phyloP scores from a whole-genome alignment of 1,140 invertebrate species.

The Cyphomyrmex costatus region DNA sequence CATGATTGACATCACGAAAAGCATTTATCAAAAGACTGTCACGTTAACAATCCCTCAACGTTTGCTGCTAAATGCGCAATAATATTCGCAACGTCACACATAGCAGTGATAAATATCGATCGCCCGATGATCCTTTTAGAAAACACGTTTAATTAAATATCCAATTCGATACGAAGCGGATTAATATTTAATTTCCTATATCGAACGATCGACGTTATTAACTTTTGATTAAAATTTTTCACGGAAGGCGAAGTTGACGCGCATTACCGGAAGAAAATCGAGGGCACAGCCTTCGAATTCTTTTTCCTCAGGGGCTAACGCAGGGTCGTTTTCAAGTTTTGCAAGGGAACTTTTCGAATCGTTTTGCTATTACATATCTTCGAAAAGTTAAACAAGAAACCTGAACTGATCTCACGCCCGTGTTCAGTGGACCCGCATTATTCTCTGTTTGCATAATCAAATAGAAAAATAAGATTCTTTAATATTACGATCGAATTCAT shows the following conservation, averaged over 20 bases:
- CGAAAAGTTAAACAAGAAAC: conserved; percentile 28
- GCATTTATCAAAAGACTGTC: not conserved
- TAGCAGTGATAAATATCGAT: conserved; percentile 32
- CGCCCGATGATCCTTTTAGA: not conserved
- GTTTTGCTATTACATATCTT: conserved; percentile 37
- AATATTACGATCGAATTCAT: not conserved
- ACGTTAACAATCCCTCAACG: not conserved
- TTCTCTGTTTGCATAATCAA: conserved; percentile 16
- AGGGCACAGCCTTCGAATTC: conserved; percentile 11
- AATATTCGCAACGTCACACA: not conserved
- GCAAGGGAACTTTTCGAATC: conserved; percentile 40
- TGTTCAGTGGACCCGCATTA: conserved; percentile 25
- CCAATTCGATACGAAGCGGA: conserved; percentile 16
- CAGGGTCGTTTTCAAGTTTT: conserved; percentile 39
- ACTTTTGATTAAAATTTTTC: conserved; percentile 48
- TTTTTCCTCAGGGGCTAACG: not conserved
- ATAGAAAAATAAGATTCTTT: not conserved
- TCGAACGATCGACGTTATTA: conserved; percentile 17
- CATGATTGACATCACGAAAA: conserved; percentile 17
- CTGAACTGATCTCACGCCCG: conserved; percentile 19
- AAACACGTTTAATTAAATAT: conserved; percentile 60
- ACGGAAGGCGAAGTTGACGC: conserved; percentile 16
- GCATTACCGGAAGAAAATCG: conserved; percentile 20
- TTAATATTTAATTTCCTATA: conserved; percentile 38
- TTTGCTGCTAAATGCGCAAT: conserved; percentile 15